These are phyloP conservation scores for Temnothorax rugatulus DNA, from an alignment of 2,888 invertebrate genomes.

Conservation along the genomic window DNA sequence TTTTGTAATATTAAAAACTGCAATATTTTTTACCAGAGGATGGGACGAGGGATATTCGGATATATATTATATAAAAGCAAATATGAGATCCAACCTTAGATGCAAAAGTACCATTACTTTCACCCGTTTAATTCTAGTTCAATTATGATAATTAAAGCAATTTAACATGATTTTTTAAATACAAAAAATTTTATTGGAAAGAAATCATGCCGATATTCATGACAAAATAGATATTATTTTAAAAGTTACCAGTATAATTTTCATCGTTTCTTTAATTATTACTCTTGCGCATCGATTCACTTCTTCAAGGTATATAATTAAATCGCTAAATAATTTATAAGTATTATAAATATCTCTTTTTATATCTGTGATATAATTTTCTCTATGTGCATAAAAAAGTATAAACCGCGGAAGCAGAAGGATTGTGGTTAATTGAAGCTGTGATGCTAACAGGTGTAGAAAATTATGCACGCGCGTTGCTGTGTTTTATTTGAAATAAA, in stretches of 20 bases:
- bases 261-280: constrained; percentile 51
- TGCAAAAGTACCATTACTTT: constrained; percentile 73
- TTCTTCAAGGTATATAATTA: constrained; percentile 71
- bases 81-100: constrained; percentile 76
- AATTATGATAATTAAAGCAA: constrained; percentile 65
- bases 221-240: constrained; percentile 62
- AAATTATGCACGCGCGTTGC: constrained; percentile 3
- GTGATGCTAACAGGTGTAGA: constrained; percentile 27
- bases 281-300: constrained; percentile 74
- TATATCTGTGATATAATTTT: constrained; percentile 73
- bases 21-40: constrained; percentile 86
- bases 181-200: constrained; percentile 50
- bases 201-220: constrained; percentile 61
- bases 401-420: constrained; percentile 43
- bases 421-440: constrained; percentile 47
- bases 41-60: constrained; percentile 82
- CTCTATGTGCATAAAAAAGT: constrained; percentile 21
- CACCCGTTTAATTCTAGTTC: constrained; percentile 68
- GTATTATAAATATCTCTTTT: constrained; percentile 52
- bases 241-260: constrained; percentile 70
- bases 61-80: constrained; percentile 71
- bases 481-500: constrained; percentile 28
- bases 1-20: constrained; percentile 81
- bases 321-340: constrained; percentile 51
- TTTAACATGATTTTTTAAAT: constrained; percentile 47